Percentiles rank a stretch among this genome's conserved stretches.
Conservation (phyloP, 2,888 invertebrate genomes). For the Apamea crenata region DNA sequence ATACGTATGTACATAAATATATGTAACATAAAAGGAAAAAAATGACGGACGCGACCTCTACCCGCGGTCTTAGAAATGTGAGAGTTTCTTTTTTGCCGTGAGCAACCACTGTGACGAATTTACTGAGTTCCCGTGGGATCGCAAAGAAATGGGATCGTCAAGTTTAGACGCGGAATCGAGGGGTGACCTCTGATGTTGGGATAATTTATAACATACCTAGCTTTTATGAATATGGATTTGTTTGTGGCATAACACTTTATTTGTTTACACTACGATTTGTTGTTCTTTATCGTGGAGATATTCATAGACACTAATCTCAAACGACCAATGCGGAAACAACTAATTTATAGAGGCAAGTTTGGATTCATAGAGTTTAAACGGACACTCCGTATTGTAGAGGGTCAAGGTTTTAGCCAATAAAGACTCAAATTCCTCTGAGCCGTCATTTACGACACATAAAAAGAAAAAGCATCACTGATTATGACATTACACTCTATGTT, state of each 20-base stretch:
- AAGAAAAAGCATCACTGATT: not conserved
- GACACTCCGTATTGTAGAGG: conserved; percentile 1
- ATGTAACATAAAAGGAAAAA: conserved; percentile 51
- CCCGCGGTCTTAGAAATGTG: conserved; percentile 40
- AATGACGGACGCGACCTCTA: conserved; percentile 47
- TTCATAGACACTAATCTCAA: not conserved
- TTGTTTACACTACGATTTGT: not conserved
- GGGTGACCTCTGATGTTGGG: conserved; percentile 33
- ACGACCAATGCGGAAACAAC: not conserved
- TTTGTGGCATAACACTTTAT: conserved; percentile 6
- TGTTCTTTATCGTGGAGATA: not conserved
- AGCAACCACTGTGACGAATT: conserved; percentile 60
- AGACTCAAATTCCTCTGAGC: not conserved
- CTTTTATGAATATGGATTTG: conserved; percentile 40
- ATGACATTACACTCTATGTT: conserved; percentile 12
- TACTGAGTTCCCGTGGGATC: conserved; percentile 53
- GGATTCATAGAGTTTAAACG: conserved; percentile 10
- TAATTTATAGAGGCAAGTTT: conserved; percentile 4
- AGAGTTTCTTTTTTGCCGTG: conserved; percentile 49
- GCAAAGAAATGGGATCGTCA: conserved; percentile 45
- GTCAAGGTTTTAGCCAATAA: conserved; percentile 7
- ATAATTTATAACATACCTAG: conserved; percentile 46
- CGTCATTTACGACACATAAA: conserved; percentile 3
- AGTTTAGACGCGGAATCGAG: conserved; percentile 40
- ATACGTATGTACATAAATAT: conserved; percentile 27